Evolutionary conservation across 2,888 invertebrate genomes (phyloP), one percentile per base, ranked within the genome.

Genomic region (Cactoblastis cactorum): DNA sequence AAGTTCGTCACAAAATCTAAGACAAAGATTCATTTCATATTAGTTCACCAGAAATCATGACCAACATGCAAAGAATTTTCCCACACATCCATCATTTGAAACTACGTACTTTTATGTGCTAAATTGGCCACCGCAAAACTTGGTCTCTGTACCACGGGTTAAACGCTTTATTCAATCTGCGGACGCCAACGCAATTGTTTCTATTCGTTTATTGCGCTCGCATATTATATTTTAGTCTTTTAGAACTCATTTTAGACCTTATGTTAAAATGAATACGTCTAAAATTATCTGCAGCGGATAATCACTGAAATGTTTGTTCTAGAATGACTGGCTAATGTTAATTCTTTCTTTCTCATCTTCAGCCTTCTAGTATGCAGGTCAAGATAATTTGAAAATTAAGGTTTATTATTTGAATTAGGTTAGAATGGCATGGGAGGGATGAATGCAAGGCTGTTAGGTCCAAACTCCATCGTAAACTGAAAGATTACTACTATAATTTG

Each of bases 151-250:
- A 43, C 45, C 56, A 53, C 59, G 71, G 74, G 77, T 83, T 80
- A 83, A 83, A 80, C 71, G 72, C 63, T 77, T 81, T 75, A 84
- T 84, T 82, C 77, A 84, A 85, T 86, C 74, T 82, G 78, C 77
- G 71, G 67, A 75, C 80, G 69, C 79, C 79, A 67, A 76, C 77
- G 74, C 81, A 79, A 80, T 83, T 80, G 82, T 79, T 77, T 77
- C 77, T 74, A 74, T 74, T 77, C 69, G 60, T 61, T 74, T 71
- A 74, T 69, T 62, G 59, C 62, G 45, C 60, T 55, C 47, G 57
- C 67, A 63, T 58, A 57, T 51, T 56, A 11, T 19, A 43, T 61
- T 48, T 41, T 49, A 47, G 56, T 56, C 53, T 49, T 32, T 50
- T 51, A 46, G 38, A 55, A 45, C 37, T 51, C 34, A 73, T 55